Base-by-base conservation (phyloP, 2,797 vertebrate species). In the Micrastur ruficollis region DNA sequence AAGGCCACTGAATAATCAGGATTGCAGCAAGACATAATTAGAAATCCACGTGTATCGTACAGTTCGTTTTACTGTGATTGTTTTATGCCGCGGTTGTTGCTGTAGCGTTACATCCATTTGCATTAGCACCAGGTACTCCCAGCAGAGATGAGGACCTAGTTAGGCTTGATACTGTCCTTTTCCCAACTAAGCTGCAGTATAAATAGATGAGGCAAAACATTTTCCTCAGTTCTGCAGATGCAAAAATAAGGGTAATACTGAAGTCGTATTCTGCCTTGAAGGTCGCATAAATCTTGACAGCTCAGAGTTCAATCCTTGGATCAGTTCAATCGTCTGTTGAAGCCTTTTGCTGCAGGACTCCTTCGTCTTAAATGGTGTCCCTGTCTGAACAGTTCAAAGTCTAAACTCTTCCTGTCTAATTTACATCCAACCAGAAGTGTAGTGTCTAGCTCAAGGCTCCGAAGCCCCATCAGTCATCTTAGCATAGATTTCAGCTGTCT, bases 11-110 rank as follows among this genome's bases (percentile, higher is more conserved):
- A 50, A 49, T n/a, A 38, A 38, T 50, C 25, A 21, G 83, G 50
- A 36, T n/a, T 40, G 26, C 82, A 76, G 58, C 49, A 40, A 49
- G 82, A 16, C 9, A 3, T 9, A 3, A 44, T 40, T n/a, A 36
- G 40, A 14, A 19, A 32, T 22, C n/a, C 6, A 5, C 16, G 15
- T 31, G 50, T 20, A 7, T 23, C 0, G 0, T 50, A 2, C n/a
- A 8, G 38, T 15, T 65, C 4, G 0, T 56, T 67, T 62, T 21
- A 8, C 71, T 11, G 18, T 8, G 42, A 1, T 23, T 19, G 7
- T 79, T 73, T 46, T 5, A 2, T 7, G 32, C 44, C 1, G 3
- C 6, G 29, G 10, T 11, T 34, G 56, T 63, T 56, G 42, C 74
- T 34, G 44, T 32, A 2, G 29, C 1, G 1, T 56, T 52, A 31